Base-by-base conservation (phyloP, 2,797 vertebrate species). In the Lithobates sylvaticus region DNA sequence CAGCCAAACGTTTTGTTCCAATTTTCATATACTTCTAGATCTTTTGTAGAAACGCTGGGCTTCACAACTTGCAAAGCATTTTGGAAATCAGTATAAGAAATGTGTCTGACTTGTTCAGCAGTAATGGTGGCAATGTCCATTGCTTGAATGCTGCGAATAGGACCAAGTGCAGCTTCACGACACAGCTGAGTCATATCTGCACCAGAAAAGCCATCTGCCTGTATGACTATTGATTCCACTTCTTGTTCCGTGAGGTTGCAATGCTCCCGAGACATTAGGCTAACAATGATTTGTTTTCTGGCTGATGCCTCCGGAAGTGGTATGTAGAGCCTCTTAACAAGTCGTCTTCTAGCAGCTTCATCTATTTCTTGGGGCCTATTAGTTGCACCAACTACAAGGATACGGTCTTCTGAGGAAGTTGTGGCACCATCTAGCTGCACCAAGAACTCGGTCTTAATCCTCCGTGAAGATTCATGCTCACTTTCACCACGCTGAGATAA, bases 181-280 rank as follows among this genome's bases (percentile, higher is more conserved):
- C 98, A 99, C 50, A 99, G 95, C 90, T 99, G 98, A 0, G 98
- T 97, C 98, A 99, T 96, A 79, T 99, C 98, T 0, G 98, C 98
- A 2, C 98, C 98, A 0, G 98, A 99, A 92, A 98, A 99, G 0
- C 98, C 97, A 1, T 94, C 91, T 0, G 97, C 94, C 27, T 93
- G 93, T 16, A 85, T 54, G 1, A 99, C 95, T 67, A 99, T 93
- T 2, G 92, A 90, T 0, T 94, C 90, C 0, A 98, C 76, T 85
- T 99, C 97, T 13, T 95, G 93, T 32, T 94, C 92, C 0, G 36
- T 90, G 67, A 99, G 92, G 80, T 90, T 92, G 85, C 94, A 97
- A 82, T 92, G 96, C 92, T 99, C 98, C 76, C 44, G 91, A 3
- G 93, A 93, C 97, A 99, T 98, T 3, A 99, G 95, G 64, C 92